Conservation (phyloP, 30 jellyfish, hydroid and myxozoan species). For the Aurelia coerulea region DNA sequence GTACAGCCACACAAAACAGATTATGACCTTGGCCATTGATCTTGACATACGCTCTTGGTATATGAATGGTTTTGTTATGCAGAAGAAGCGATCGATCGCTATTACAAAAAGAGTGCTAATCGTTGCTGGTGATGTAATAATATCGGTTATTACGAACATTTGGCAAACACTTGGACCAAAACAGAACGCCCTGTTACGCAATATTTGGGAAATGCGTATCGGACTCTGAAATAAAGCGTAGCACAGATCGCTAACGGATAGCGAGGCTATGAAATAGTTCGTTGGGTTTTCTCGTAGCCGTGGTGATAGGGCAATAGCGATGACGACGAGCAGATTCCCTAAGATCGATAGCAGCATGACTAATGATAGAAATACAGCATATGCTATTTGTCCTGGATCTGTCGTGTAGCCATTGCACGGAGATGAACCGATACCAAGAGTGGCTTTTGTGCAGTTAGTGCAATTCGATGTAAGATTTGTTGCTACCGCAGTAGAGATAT, state of each 20-base stretch:
- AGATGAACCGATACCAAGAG: background rate
- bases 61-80: conserved; percentile 74
- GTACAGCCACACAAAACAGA: conserved; percentile 70
- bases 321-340: conserved; percentile 78
- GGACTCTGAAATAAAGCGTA: conserved; percentile 72
- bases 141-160: conserved; percentile 53
- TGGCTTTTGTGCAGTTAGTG: too few relatives aligned
- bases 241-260: conserved; percentile 83
- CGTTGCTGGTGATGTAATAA: conserved; percentile 73
- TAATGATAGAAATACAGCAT: conserved; percentile 44
- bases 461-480: too few relatives aligned
- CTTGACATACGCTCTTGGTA: conserved; percentile 63
- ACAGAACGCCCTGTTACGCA: conserved; percentile 70
- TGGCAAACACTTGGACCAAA: conserved; percentile 51
- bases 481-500: too few relatives aligned
- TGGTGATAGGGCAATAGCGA: conserved; percentile 72
- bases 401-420: conserved; percentile 19
- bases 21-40: conserved; percentile 33
- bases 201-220: conserved; percentile 44
- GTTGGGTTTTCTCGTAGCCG: conserved; percentile 78
- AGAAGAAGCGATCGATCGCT: conserved; percentile 91
- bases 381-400: conserved; percentile 28
- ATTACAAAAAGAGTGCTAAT: conserved; percentile 84
- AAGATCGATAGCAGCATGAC: conserved; percentile 27
- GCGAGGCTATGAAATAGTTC: conserved; percentile 74